These are phyloP conservation scores for Rhopalosiphum padi DNA, from an alignment of 1,140 invertebrate genomes.

Conservation along the genomic window DNA sequence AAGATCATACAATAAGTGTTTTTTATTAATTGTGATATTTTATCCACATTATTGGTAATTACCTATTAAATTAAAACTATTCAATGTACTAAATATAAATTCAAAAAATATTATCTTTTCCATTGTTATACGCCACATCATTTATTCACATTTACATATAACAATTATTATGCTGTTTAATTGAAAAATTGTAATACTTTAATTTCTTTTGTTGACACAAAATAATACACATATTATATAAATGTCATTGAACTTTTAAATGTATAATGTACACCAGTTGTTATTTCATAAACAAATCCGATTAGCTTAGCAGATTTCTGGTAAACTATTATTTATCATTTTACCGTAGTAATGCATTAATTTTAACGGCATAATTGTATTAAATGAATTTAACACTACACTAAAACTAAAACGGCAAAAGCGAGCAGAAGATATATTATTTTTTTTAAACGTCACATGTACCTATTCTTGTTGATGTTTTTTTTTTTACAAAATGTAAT, in stretches of 20 bases:
- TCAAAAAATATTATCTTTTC: too few species aligned
- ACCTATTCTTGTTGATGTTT: neutral
- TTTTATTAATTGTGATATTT: too few species aligned
- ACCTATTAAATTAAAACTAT: too few species aligned
- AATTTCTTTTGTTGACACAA: neutral
- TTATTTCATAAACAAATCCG: conserved; percentile 5
- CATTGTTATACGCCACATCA: too few species aligned
- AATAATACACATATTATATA: neutral
- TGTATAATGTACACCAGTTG: neutral
- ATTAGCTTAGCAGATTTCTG: neutral
- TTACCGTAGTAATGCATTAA: neutral
- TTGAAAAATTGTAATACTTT: neutral
- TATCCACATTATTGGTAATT: too few species aligned
- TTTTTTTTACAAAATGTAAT: conserved; percentile 12
- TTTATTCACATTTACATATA: neutral
- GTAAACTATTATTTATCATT: neutral
- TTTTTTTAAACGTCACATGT: neutral
- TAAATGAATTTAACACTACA: neutral
- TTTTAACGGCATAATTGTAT: neutral
- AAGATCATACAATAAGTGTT: neutral
- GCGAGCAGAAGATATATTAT: neutral
- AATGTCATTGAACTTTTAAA: neutral
- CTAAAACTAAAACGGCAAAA: neutral
- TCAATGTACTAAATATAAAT: too few species aligned
- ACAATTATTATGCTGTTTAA: neutral